phyloP scores from a whole-genome alignment of 2,888 invertebrate species.

The Epirrhoe tristata region DNA sequence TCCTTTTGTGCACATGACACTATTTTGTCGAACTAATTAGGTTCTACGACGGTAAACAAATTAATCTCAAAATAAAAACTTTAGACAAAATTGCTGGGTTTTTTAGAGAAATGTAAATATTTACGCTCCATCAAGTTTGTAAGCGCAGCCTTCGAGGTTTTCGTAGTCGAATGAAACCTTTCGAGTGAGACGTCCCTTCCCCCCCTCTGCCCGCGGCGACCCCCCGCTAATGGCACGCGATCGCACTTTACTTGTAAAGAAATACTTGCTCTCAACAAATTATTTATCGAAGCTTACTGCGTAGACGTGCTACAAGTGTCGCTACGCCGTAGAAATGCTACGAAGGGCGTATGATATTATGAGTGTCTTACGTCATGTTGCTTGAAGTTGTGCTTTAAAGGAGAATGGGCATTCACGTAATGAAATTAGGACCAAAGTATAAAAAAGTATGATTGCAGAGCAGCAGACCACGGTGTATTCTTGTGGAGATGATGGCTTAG shows the following conservation, averaged over 20 bases:
- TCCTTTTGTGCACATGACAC: too few relatives aligned
- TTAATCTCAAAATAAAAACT: neutral
- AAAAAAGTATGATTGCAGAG: too few relatives aligned
- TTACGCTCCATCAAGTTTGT: conserved; percentile 2
- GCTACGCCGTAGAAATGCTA: neutral
- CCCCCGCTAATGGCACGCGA: neutral
- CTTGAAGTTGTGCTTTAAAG: neutral
- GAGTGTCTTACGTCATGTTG: neutral
- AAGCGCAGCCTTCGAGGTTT: neutral
- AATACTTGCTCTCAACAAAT: neutral
- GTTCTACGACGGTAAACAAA: too few relatives aligned
- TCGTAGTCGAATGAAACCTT: neutral
- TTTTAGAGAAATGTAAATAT: neutral
- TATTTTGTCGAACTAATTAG: too few relatives aligned
- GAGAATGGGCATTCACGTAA: too few relatives aligned
- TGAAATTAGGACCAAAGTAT: too few relatives aligned
- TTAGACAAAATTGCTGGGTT: neutral
- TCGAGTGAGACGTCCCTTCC: neutral
- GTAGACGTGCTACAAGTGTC: neutral
- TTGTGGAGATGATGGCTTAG: too few relatives aligned
- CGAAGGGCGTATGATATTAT: neutral
- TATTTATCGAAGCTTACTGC: neutral
- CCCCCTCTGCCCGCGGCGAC: neutral
- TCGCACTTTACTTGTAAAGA: conserved; percentile 1
- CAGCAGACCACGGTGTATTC: too few relatives aligned